A percentile compares a stretch with the other conserved stretches of the same genome.
Conservation (phyloP, 2,113 vertebrate genomes). For the Bucco capensis region DNA sequence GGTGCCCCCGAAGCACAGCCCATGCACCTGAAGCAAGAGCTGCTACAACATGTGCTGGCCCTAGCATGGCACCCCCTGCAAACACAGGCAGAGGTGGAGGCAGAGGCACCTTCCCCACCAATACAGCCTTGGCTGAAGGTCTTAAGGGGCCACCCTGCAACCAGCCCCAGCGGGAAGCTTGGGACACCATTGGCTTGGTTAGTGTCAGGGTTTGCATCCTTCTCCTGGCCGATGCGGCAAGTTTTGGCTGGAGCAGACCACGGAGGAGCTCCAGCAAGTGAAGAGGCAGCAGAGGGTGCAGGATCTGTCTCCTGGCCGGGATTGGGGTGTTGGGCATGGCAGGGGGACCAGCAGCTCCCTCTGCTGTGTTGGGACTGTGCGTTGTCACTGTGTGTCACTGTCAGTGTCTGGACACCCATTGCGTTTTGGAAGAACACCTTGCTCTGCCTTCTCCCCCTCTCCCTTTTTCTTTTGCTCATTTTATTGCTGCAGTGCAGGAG, state of each 20-base stretch:
- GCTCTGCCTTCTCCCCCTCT: slow-evolving; percentile 24
- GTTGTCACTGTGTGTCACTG: background rate
- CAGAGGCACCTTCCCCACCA: background rate
- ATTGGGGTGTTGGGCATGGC: background rate
- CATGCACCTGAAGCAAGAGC: background rate
- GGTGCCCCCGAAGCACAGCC: background rate
- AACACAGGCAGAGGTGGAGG: background rate
- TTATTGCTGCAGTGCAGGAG: slow-evolving; percentile 37
- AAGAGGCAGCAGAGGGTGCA: background rate
- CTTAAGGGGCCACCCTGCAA: fast-evolving
- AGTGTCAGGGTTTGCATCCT: background rate
- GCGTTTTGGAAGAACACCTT: background rate
- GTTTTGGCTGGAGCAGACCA: background rate
- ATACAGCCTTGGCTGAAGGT: fast-evolving
- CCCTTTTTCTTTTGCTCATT: slow-evolving; percentile 11
- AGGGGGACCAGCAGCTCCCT: background rate
- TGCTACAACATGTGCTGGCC: background rate
- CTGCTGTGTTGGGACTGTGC: background rate
- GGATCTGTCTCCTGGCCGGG: background rate
- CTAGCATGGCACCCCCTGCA: background rate
- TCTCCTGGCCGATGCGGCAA: background rate
- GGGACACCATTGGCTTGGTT: background rate
- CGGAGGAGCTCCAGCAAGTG: fast-evolving
- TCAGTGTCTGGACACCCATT: slow-evolving; percentile 2
- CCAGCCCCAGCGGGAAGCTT: background rate